phyloP scores from a whole-genome alignment of 2,797 vertebrate species.

The Rallus crepitans region DNA sequence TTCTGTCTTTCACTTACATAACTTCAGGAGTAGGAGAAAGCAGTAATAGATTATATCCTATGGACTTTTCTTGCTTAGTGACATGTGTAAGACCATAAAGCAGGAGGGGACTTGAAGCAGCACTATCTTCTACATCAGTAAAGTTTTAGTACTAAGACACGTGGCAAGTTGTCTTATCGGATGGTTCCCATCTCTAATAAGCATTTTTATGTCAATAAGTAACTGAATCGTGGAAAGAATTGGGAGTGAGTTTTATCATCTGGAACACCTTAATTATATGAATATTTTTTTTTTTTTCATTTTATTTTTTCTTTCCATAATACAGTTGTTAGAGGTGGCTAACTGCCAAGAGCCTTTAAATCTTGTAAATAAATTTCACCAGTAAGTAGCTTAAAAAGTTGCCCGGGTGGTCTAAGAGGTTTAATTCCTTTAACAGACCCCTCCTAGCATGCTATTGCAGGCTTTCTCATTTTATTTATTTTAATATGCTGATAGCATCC shows the following conservation, averaged over 20 bases:
- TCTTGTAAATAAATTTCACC: not conserved
- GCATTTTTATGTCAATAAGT: constrained; percentile 60
- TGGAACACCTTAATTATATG: constrained; percentile 18
- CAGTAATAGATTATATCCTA: not conserved
- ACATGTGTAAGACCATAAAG: not conserved
- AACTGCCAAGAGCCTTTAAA: not conserved
- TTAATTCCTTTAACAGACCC: not conserved
- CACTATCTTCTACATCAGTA: constrained; percentile 41
- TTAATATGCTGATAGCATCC: not conserved
- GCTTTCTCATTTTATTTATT: not conserved
- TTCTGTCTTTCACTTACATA: not conserved
- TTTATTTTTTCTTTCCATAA: constrained; percentile 33
- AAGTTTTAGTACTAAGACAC: constrained; percentile 47
- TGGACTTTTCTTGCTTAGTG: not conserved
- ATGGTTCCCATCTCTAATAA: constrained; percentile 48
- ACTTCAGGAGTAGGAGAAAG: not conserved
- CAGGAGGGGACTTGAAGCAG: constrained; percentile 31
- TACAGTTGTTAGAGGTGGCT: not conserved
- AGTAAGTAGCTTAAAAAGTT: not conserved
- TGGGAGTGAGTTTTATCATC: constrained; percentile 1
- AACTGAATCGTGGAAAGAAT: constrained; percentile 44
- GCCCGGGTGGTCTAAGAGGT: not conserved
- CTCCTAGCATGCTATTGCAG: not conserved
- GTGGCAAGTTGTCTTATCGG: constrained; percentile 57
- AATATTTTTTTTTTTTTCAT: not conserved